Evolutionary conservation across 1,140 invertebrate species (phyloP).

Genomic region (Solen grandis): DNA sequence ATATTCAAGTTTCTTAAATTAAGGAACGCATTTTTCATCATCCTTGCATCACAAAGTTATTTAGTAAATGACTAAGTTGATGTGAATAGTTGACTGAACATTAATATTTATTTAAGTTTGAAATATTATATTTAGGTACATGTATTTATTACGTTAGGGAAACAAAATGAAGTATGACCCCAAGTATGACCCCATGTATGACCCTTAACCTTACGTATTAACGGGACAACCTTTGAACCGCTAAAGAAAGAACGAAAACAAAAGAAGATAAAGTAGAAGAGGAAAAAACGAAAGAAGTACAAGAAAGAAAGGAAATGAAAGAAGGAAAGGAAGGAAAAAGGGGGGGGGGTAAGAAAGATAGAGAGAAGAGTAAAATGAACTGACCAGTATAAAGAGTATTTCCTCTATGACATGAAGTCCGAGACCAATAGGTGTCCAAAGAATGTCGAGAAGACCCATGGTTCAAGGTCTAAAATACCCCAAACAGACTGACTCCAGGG

Average conservation of each 20-base stretch:
- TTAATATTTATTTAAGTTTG: no score
- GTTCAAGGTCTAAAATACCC: slow-evolving; percentile 7
- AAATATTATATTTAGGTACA: no score
- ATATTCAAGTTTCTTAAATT: no score
- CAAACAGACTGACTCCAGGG: not conserved
- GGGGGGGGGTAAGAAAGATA: no score
- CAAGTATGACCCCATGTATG: no score
- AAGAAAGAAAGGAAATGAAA: not conserved
- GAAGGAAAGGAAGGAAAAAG: not conserved
- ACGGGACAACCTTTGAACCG: not conserved
- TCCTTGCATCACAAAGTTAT: no score
- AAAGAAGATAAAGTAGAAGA: not conserved
- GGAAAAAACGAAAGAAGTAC: not conserved
- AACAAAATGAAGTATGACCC: no score
- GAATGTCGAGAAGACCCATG: not conserved
- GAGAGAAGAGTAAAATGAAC: not conserved
- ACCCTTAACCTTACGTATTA: no score
- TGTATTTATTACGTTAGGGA: no score
- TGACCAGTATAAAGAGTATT: slow-evolving; percentile 35
- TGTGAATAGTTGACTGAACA: no score
- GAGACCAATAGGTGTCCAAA: slow-evolving; percentile 31
- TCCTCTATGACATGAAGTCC: slow-evolving; percentile 1
- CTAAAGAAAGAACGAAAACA: not conserved
- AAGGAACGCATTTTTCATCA: no score
- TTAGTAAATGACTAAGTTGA: no score